These are phyloP conservation scores for Drepana arcuata DNA, from an alignment of 1,140 invertebrate genomes.

Conservation along the genomic window DNA sequence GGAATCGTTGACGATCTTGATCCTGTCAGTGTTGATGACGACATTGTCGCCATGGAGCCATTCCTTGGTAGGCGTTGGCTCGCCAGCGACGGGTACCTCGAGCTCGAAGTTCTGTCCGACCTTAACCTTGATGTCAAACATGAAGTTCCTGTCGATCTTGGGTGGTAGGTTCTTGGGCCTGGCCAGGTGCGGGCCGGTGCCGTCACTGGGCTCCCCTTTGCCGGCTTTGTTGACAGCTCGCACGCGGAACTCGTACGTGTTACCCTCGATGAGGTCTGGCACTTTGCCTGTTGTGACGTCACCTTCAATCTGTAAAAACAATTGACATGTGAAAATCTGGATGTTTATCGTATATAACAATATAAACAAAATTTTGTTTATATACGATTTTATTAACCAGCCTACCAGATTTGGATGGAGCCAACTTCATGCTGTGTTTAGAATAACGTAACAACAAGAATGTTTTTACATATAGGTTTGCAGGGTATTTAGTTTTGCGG, in stretches of 20 bases:
- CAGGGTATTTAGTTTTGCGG: no score
- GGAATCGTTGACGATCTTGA: constrained; percentile 88
- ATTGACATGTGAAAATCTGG: no score
- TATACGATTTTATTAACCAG: no score
- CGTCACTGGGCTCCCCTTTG: constrained; percentile 90
- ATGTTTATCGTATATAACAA: no score
- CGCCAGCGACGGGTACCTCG: constrained; percentile 93
- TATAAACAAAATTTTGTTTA: no score
- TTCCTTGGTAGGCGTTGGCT: constrained; percentile 94
- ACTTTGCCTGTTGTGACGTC: constrained; percentile 89
- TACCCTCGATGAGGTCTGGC: constrained; percentile 90
- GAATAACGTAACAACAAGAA: no score
- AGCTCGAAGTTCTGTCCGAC: constrained; percentile 95
- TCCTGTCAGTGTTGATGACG: constrained; percentile 84
- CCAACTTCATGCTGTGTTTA: no score
- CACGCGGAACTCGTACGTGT: constrained; percentile 94
- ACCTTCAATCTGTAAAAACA: constrained; percentile 77
- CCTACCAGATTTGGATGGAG: no score
- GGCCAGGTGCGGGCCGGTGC: constrained; percentile 90
- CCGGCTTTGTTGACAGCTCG: constrained; percentile 96
- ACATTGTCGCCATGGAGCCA: constrained; percentile 90
- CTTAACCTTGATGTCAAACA: constrained; percentile 92
- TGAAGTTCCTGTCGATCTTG: constrained; percentile 93
- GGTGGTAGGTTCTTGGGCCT: constrained; percentile 93
- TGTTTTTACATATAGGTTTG: no score